Percentiles rank a stretch among this genome's conserved stretches.
These are phyloP conservation scores for Tricholauxania praeusta DNA, from an alignment of 2,888 invertebrate species.

Conservation along the genomic window DNA sequence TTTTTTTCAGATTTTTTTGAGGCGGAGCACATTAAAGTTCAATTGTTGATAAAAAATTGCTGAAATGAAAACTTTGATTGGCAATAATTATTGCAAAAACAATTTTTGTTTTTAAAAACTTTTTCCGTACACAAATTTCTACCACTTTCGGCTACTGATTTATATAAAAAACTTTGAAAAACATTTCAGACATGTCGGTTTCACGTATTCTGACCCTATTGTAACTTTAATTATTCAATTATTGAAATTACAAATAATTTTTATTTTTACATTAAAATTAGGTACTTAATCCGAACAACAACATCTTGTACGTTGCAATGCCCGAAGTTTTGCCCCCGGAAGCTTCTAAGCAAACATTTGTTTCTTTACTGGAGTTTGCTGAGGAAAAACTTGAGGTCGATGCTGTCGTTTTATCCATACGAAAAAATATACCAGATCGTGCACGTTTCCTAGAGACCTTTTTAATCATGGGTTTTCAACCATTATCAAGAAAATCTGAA, in stretches of 20 bases:
- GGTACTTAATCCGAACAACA: conserved; percentile 70
- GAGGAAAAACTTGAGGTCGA: conserved; percentile 90
- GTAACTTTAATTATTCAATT: neutral
- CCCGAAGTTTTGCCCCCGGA: conserved; percentile 88
- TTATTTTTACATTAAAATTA: conserved; percentile 39
- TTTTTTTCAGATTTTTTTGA: too few species aligned
- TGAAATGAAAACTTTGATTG: too few species aligned
- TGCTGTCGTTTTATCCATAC: conserved; percentile 82
- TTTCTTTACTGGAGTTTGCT: conserved; percentile 93
- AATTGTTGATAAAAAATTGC: too few species aligned
- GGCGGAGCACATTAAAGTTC: too few species aligned
- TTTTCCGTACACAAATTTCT: too few species aligned
- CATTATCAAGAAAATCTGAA: conserved; percentile 85
- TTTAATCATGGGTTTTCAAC: conserved; percentile 96
- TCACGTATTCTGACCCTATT: too few species aligned
- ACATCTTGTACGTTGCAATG: conserved; percentile 88
- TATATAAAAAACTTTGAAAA: too few species aligned
- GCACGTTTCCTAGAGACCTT: conserved; percentile 92
- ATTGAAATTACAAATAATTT: conserved; percentile 3
- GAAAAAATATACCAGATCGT: conserved; percentile 86
- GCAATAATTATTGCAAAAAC: too few species aligned
- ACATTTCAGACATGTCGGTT: too few species aligned
- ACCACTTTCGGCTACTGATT: too few species aligned
- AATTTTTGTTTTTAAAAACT: too few species aligned
- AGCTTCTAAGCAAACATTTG: conserved; percentile 95